Conservation (phyloP, 2,797 vertebrate species). For the Mareca penelope region DNA sequence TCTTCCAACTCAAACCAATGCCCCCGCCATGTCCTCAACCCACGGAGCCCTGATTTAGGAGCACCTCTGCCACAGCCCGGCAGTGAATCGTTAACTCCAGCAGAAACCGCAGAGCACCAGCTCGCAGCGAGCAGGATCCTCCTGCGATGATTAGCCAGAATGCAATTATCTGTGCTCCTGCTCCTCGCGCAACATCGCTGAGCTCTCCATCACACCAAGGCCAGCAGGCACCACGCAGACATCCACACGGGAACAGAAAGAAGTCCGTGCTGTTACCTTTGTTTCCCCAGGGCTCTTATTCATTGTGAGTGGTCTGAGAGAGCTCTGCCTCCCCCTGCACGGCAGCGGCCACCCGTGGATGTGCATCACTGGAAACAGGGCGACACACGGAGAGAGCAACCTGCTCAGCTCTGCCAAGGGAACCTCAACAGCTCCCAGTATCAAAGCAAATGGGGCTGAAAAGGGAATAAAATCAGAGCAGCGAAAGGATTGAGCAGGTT, state of each 20-base stretch:
- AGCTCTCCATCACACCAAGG: background rate
- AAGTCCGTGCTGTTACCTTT: background rate
- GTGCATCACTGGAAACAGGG: background rate
- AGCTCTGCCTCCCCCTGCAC: background rate
- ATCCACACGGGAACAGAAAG: background rate
- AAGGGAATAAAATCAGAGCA: background rate
- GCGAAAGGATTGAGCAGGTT: background rate
- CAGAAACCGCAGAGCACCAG: conserved; percentile 39
- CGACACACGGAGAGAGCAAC: background rate
- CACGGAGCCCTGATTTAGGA: conserved; percentile 57
- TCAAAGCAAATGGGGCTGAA: background rate
- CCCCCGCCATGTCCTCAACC: conserved; percentile 42
- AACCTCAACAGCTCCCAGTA: background rate
- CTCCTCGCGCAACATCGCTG: background rate
- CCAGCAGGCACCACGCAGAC: background rate
- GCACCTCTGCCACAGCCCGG: conserved; percentile 51
- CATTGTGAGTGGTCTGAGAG: background rate
- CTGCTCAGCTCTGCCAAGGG: background rate
- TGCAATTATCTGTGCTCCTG: conserved; percentile 51
- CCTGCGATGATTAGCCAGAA: conserved; percentile 36
- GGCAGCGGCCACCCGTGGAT: background rate
- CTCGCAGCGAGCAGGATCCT: conserved; percentile 19
- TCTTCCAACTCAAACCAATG: conserved; percentile 26
- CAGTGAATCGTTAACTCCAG: conserved; percentile 72
- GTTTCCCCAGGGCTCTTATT: background rate